Conservation (phyloP, 1,140 invertebrate species). For the Ceratoteleas bidentatus region DNA sequence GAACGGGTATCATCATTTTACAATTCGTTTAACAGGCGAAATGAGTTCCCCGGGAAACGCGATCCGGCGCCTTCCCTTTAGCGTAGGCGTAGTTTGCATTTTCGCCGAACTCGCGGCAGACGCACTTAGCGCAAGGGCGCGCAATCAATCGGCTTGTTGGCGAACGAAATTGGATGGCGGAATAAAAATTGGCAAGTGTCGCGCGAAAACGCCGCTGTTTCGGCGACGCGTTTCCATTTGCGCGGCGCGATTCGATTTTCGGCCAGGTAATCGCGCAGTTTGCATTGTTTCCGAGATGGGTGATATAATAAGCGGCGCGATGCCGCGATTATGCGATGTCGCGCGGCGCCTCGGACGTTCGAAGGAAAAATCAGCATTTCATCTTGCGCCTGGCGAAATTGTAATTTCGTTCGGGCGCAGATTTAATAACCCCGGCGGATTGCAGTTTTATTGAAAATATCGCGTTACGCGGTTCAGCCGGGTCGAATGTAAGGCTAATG, state of each 20-base stretch:
- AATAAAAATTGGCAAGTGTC: too few relatives aligned
- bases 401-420: constrained; percentile 38
- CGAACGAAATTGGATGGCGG: too few relatives aligned
- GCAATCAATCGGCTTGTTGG: too few relatives aligned
- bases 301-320: constrained; percentile 21
- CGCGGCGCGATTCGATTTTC: not conserved
- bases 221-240: not conserved
- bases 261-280: too few relatives aligned
- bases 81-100: too few relatives aligned
- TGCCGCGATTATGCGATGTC: constrained; percentile 15
- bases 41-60: constrained; percentile 25
- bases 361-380: constrained; percentile 19
- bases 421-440: constrained; percentile 39
- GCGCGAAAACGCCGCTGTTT: too few relatives aligned
- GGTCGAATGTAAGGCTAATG: not conserved
- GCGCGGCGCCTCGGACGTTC: too few relatives aligned
- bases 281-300: too few relatives aligned
- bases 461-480: constrained; percentile 6
- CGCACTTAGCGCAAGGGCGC: too few relatives aligned
- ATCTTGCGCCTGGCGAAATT: constrained; percentile 25
- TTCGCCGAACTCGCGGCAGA: too few relatives aligned
- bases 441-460: constrained; percentile 39
- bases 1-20: constrained; percentile 24
- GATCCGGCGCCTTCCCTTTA: constrained; percentile 25
- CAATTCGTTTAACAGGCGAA: constrained; percentile 44